These are phyloP conservation scores for Drosophila aff. DNA, from an alignment of 1,140 invertebrate genomes.

Conservation along the genomic window DNA sequence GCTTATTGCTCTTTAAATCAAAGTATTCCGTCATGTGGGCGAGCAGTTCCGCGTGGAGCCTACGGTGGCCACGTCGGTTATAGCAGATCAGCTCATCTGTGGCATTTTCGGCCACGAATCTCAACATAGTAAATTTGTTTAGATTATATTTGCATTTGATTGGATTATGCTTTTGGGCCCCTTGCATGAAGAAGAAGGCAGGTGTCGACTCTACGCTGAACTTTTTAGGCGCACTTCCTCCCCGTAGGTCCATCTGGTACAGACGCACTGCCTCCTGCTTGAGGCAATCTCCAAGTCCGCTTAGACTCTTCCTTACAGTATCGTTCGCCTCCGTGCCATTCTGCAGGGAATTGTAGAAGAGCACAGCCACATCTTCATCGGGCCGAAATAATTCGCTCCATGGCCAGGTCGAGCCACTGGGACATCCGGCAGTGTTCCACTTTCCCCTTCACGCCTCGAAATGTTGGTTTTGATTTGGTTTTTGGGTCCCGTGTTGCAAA, in stretches of 20 bases:
- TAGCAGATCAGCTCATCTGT: slow-evolving; percentile 34
- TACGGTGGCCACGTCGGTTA: neutral
- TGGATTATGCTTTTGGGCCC: slow-evolving; percentile 17
- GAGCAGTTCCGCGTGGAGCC: slow-evolving; percentile 30
- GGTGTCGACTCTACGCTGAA: slow-evolving; percentile 23
- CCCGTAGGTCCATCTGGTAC: slow-evolving; percentile 36
- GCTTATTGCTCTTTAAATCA: neutral
- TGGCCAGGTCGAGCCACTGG: slow-evolving; percentile 22
- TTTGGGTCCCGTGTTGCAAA: slow-evolving; percentile 19
- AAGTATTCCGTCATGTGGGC: slow-evolving; percentile 24
- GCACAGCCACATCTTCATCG: slow-evolving; percentile 25
- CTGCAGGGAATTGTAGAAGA: slow-evolving; percentile 33
- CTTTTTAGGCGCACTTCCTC: slow-evolving; percentile 28
- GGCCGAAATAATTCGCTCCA: slow-evolving; percentile 42
- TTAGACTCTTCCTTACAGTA: slow-evolving; percentile 1
- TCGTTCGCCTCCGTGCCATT: neutral
- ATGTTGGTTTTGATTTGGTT: neutral
- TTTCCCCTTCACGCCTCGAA: slow-evolving; percentile 28
- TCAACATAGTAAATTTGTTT: neutral
- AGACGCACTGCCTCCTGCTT: slow-evolving; percentile 37
- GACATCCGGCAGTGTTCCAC: neutral
- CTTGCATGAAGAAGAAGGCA: slow-evolving; percentile 20
- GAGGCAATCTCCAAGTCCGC: slow-evolving; percentile 9
- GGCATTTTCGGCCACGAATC: slow-evolving; percentile 22
- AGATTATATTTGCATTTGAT: slow-evolving; percentile 5